Percentiles rank a stretch among this genome's conserved stretches.
These are phyloP conservation scores for Lamprologus lemairii DNA, from an alignment of 2,113 vertebrate genomes.

Conservation along the genomic window DNA sequence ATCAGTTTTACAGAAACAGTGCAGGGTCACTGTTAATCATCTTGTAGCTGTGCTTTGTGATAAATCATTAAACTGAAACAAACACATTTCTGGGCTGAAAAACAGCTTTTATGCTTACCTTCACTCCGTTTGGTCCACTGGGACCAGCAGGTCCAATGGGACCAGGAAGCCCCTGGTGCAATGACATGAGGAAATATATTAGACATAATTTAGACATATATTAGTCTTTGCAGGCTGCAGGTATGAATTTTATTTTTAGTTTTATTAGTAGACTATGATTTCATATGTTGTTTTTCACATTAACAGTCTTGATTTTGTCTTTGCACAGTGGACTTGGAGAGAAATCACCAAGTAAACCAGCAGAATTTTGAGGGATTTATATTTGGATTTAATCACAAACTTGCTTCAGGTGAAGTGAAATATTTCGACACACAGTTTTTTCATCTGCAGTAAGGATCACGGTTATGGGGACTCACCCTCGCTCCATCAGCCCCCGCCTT, in stretches of 20 bases:
- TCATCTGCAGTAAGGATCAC: background rate
- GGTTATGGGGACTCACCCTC: slow-evolving; percentile 74
- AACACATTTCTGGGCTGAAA: background rate
- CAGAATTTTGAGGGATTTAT: background rate
- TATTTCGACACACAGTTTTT: background rate
- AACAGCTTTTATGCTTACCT: slow-evolving; percentile 66
- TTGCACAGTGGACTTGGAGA: background rate
- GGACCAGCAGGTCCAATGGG: slow-evolving; percentile 84
- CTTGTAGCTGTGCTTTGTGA: background rate
- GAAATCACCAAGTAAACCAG: background rate
- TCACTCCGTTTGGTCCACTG: slow-evolving; percentile 85
- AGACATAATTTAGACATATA: background rate
- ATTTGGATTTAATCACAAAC: background rate
- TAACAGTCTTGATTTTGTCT: background rate
- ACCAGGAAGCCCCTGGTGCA: slow-evolving; percentile 86
- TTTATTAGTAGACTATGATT: background rate
- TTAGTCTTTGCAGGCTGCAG: background rate
- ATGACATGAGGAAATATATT: background rate
- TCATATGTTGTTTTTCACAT: background rate
- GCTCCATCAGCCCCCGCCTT: slow-evolving; percentile 89
- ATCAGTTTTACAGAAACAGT: background rate
- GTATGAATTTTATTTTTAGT: background rate
- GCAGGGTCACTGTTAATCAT: background rate
- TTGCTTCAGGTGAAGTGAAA: background rate
- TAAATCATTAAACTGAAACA: background rate